Evolutionary conservation across 1,140 invertebrate species (phyloP).

Genomic region (Tetranychus urticae): DNA sequence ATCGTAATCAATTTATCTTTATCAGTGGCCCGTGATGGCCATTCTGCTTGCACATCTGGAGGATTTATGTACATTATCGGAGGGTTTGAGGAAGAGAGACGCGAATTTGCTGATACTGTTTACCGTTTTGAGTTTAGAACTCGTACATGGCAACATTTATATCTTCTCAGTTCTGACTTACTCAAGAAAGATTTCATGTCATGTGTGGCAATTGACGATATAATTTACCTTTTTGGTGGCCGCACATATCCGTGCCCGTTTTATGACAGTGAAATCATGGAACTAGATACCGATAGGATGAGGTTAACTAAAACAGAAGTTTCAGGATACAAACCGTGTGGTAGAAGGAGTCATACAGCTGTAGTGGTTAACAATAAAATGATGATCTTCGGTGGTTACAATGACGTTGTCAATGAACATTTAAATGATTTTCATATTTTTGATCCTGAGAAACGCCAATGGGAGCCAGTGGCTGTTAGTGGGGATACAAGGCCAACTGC

Average conservation of each 20-base stretch:
- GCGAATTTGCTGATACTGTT: constrained; percentile 52
- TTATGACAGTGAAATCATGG: constrained; percentile 50
- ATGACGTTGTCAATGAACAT: constrained; percentile 42
- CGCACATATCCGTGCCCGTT: constrained; percentile 42
- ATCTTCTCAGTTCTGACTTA: constrained; percentile 33
- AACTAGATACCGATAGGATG: constrained; percentile 40
- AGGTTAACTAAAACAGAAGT: constrained; percentile 37
- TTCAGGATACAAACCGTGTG: constrained; percentile 33
- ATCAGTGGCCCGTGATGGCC: constrained; percentile 50
- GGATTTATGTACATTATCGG: constrained; percentile 73
- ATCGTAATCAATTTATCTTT: too few relatives aligned
- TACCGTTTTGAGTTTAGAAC: constrained; percentile 45
- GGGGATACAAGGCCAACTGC: constrained; percentile 33
- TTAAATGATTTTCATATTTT: constrained; percentile 57
- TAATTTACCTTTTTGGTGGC: constrained; percentile 69
- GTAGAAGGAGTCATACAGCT: constrained; percentile 61
- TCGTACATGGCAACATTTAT: constrained; percentile 39
- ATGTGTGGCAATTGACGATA: constrained; percentile 38
- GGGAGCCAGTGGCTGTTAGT: constrained; percentile 32
- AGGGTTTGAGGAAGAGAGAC: constrained; percentile 51
- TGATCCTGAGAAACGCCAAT: constrained; percentile 30
- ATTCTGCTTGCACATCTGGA: constrained; percentile 55
- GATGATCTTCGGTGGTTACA: constrained; percentile 70
- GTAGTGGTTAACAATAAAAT: constrained; percentile 46
- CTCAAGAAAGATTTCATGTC: constrained; percentile 65